These are phyloP conservation scores for Orchesella flavescens DNA, from an alignment of 2,888 invertebrate species.

Conservation along the genomic window DNA sequence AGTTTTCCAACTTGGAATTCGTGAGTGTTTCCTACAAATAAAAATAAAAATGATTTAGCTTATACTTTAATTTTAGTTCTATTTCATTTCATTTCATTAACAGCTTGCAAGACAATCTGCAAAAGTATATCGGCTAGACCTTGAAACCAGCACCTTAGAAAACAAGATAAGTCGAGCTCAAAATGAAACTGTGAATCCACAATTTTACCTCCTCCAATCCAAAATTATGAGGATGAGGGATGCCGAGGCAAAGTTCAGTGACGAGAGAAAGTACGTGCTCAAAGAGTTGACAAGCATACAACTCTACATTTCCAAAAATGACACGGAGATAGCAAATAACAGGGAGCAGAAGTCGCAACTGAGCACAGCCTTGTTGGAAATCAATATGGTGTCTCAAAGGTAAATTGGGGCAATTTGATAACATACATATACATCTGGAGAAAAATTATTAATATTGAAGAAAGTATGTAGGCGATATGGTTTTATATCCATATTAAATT, in stretches of 20 bases:
- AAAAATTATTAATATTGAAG: no score
- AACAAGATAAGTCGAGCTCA: constrained; percentile 53
- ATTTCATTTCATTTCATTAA: not conserved
- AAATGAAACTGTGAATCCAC: constrained; percentile 46
- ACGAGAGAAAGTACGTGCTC: constrained; percentile 46
- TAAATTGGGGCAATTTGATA: not conserved
- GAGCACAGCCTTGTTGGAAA: constrained; percentile 35
- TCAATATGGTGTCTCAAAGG: constrained; percentile 58
- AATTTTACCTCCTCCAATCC: constrained; percentile 46
- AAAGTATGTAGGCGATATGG: not conserved
- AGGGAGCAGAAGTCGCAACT: constrained; percentile 26
- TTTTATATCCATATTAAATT: no score
- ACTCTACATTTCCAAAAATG: constrained; percentile 31
- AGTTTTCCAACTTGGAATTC: constrained; percentile 50
- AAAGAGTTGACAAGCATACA: constrained; percentile 45
- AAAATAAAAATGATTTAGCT: no score
- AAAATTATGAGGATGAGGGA: constrained; percentile 13
- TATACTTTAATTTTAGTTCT: not conserved
- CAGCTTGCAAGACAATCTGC: constrained; percentile 56
- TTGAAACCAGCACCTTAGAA: constrained; percentile 58
- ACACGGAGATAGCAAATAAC: constrained; percentile 48
- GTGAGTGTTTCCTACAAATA: no score
- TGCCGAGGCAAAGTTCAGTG: constrained; percentile 7
- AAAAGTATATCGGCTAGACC: constrained; percentile 59
- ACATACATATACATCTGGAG: not conserved